Evolutionary conservation across 30 jellyfish, hydroid and myxozoan species (phyloP).

Genomic region (Morbakka virulenta): DNA sequence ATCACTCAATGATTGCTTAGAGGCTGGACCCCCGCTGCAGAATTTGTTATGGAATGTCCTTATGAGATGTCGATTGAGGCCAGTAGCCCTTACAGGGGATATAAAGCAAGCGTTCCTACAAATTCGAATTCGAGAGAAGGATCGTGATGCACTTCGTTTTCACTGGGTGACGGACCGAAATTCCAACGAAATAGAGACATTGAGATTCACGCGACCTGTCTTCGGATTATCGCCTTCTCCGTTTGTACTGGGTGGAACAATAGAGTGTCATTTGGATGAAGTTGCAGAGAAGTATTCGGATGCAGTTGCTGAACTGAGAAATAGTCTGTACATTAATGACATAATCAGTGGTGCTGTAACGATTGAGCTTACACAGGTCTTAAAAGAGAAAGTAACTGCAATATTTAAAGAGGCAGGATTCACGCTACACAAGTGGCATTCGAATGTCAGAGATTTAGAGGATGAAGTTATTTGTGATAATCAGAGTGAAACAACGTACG

Average conservation of each 20-base stretch:
- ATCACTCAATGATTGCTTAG: background rate
- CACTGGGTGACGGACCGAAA: background rate
- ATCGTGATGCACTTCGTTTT: background rate
- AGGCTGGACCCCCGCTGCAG: constrained; percentile 62
- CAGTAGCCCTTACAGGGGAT: background rate
- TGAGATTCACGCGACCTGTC: constrained; percentile 6
- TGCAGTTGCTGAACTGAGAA: background rate
- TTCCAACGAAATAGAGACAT: background rate
- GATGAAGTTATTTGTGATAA: background rate
- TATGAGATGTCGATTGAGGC: background rate
- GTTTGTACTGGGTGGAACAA: background rate
- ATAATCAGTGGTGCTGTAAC: background rate
- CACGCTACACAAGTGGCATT: constrained; percentile 55
- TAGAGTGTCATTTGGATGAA: background rate
- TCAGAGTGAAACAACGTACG: constrained; percentile 1
- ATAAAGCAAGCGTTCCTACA: background rate
- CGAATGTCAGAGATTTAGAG: constrained; percentile 5
- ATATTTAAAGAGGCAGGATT: constrained; percentile 15
- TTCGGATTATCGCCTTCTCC: background rate
- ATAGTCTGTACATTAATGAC: background rate
- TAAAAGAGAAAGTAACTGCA: background rate
- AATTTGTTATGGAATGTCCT: background rate
- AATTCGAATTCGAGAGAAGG: background rate
- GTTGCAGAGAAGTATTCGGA: background rate
- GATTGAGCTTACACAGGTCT: background rate